Evolutionary conservation across 2,797 vertebrate genomes (phyloP).

Genomic region (Chelmon rostratus): DNA sequence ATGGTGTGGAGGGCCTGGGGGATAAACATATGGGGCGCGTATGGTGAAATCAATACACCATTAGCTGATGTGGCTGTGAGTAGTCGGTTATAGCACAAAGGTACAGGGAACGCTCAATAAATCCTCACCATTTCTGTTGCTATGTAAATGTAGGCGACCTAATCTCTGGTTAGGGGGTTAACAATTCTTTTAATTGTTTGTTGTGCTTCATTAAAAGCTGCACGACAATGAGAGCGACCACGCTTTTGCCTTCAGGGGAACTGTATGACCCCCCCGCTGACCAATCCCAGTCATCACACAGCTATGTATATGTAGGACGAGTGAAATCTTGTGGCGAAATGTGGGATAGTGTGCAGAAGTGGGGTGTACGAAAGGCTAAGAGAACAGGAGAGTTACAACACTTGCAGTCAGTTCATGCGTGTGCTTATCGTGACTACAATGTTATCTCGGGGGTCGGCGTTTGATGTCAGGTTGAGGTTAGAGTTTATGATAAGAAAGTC

Average conservation of each 20-base stretch:
- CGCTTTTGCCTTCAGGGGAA: background rate
- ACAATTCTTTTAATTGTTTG: slow-evolving; percentile 59
- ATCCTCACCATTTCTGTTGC: slow-evolving; percentile 64
- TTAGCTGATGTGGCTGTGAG: slow-evolving; percentile 78
- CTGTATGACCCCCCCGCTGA: background rate
- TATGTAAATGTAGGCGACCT: slow-evolving; percentile 60
- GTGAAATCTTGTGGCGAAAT: slow-evolving; percentile 13
- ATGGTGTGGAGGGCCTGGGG: slow-evolving; percentile 75
- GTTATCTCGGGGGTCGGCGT: slow-evolving; percentile 80
- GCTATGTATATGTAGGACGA: slow-evolving; percentile 5
- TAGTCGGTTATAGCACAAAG: slow-evolving; percentile 70
- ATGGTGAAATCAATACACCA: slow-evolving; percentile 83
- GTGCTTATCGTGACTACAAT: slow-evolving; percentile 78
- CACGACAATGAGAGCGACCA: background rate
- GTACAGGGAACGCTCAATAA: slow-evolving; percentile 70
- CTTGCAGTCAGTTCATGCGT: slow-evolving; percentile 50
- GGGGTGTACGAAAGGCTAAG: background rate
- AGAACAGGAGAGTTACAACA: slow-evolving; percentile 41
- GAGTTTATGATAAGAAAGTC: slow-evolving; percentile 89
- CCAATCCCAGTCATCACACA: background rate
- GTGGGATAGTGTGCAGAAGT: background rate
- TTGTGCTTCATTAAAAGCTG: slow-evolving; percentile 51
- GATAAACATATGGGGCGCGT: slow-evolving; percentile 79
- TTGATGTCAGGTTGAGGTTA: slow-evolving; percentile 86
- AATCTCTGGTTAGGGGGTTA: slow-evolving; percentile 38